phyloP scores from a whole-genome alignment of 2,113 vertebrate genomes.

The Tupaia chinensis region DNA sequence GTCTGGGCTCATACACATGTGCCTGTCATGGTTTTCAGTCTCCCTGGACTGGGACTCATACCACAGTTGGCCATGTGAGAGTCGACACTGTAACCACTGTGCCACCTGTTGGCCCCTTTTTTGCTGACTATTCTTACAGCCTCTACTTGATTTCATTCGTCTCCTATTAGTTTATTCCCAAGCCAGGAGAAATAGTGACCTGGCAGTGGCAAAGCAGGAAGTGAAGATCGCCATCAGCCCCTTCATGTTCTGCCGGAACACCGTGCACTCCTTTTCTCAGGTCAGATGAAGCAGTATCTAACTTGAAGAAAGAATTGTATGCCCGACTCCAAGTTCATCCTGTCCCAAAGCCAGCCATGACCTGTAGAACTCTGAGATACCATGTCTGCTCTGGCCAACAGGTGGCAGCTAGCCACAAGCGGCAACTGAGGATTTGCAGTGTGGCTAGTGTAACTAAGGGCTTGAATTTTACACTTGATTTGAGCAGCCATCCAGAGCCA shows the following conservation, averaged over 20 bases:
- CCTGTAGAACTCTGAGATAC: not conserved
- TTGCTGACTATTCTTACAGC: not conserved
- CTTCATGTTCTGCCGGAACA: not conserved
- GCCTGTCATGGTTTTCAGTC: no score
- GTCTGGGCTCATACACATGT: no score
- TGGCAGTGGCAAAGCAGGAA: not conserved
- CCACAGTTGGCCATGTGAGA: no score
- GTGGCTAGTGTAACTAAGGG: not conserved
- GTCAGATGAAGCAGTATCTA: not conserved
- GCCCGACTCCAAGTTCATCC: not conserved
- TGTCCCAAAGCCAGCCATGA: not conserved
- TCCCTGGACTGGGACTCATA: no score
- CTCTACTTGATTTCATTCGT: conserved; percentile 25
- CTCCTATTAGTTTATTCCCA: not conserved
- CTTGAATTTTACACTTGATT: conserved; percentile 25
- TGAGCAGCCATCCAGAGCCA: not conserved
- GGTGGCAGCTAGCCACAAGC: not conserved
- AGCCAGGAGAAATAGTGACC: not conserved
- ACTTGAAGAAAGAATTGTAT: not conserved
- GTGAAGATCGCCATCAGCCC: not conserved
- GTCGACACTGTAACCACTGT: no score
- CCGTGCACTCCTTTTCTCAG: not conserved
- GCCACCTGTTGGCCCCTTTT: not conserved
- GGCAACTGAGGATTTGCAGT: not conserved
- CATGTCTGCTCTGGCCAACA: not conserved